Evolutionary conservation across 2,797 vertebrate species (phyloP), one percentile per base, ranked within the genome.

Genomic region (Aotus griseimembra): DNA sequence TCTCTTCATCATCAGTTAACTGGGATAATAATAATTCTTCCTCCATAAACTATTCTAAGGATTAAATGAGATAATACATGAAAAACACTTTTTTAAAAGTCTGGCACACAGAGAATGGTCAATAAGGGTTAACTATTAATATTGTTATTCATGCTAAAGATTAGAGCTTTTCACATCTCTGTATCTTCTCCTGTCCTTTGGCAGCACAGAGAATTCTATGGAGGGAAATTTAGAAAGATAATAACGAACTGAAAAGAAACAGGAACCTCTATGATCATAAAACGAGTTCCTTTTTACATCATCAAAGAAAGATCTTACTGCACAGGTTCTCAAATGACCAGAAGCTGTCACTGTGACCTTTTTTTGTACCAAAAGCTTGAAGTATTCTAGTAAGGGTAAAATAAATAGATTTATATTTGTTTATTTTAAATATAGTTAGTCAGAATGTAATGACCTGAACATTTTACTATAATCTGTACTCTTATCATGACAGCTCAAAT

Each of bases 401-500:
- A 81, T 84, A 30, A 67, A 48, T 33, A 36, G 33, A 44, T 70
- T 85, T 88, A 52, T 52, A 19, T 39, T 36, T 79, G 33, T 91
- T 97, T 93, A 61, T 80, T 95, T 92, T 75, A 92, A 67, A 39
- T 75, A 84, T 52, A 82, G 46, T 67, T 91, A 90, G 19, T 58
- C 41, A 90, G 50, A 79, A 48, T 88, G n/a, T 76, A 94, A 75
- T 48, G n/a, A 75, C 76, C n/a, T 72, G 30, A 88, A 46, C 20
- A 39, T 83, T 88, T 96, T 94, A 55, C 41, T 94, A 44, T 90
- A 89, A 91, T 82, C 70, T 72, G 61, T 57, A 73, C 58, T 70
- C 39, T 93, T 11, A 87, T 64, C 75, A 75, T 89, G 72, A 87
- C 5, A 58, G 30, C 52, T 72, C 88, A 90, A 58, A 50, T 70